Conservation (phyloP, 2,888 invertebrate species). For the Polydrusus tereticollis region DNA sequence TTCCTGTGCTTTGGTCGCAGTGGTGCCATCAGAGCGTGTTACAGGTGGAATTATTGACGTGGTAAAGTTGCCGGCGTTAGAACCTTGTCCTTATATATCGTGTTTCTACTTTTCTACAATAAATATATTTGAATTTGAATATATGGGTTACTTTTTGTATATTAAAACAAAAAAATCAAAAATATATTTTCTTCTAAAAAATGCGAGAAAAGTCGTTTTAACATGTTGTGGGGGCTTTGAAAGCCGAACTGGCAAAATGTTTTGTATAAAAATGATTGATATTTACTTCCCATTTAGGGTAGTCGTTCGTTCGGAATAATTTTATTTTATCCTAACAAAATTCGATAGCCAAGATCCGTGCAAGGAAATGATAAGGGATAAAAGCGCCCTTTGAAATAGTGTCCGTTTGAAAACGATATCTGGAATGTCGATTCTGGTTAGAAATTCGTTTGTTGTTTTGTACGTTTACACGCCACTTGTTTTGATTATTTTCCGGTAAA, state of each 20-base stretch:
- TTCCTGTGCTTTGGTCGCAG: too few relatives aligned
- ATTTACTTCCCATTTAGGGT: background rate
- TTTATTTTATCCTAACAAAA: background rate
- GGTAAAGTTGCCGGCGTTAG: too few relatives aligned
- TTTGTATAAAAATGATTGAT: background rate
- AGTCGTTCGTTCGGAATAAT: background rate
- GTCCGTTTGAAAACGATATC: background rate
- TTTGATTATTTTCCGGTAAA: background rate
- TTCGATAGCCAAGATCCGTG: background rate
- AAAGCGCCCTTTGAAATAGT: background rate
- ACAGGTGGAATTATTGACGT: too few relatives aligned
- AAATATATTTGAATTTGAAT: too few relatives aligned
- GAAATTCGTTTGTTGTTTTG: background rate
- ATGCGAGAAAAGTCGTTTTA: too few relatives aligned
- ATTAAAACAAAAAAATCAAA: too few relatives aligned
- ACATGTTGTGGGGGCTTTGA: too few relatives aligned
- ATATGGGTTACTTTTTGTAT: too few relatives aligned
- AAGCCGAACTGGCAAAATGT: background rate
- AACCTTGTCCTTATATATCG: too few relatives aligned
- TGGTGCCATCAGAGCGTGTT: too few relatives aligned
- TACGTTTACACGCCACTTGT: background rate
- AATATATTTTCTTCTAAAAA: too few relatives aligned
- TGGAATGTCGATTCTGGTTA: background rate
- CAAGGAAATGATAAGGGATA: background rate
- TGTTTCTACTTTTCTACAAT: too few relatives aligned